These are phyloP conservation scores for Bos javanicus DNA, from an alignment of 2,113 vertebrate genomes.

Conservation along the genomic window DNA sequence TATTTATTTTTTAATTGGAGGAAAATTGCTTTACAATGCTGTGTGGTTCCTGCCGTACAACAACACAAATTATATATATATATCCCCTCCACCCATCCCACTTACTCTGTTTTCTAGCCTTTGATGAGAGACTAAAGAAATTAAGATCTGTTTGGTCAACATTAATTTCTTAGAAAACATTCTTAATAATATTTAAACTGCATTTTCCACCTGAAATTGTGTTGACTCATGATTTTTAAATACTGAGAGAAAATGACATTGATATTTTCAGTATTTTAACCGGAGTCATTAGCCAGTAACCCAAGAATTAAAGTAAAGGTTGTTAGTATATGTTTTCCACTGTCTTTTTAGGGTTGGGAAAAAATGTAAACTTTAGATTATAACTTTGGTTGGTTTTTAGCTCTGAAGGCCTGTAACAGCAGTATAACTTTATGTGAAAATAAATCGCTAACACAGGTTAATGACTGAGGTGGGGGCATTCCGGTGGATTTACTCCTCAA, in stretches of 20 bases:
- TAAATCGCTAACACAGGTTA: not conserved
- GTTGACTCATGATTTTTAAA: conserved; percentile 20
- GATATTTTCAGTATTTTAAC: not conserved
- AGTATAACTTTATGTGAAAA: not conserved
- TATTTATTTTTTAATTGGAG: not conserved
- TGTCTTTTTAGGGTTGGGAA: not conserved
- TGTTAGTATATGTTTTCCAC: not conserved
- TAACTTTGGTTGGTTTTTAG: not conserved
- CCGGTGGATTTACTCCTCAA: not conserved
- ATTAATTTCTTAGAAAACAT: not conserved
- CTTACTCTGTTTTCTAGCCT: not conserved
- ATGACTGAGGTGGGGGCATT: too few species aligned
- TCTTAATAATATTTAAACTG: not conserved
- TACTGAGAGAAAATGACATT: not conserved
- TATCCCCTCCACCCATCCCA: not conserved
- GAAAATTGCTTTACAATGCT: not conserved
- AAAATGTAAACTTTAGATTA: not conserved
- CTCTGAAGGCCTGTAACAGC: not conserved
- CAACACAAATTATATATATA: not conserved
- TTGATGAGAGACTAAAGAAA: not conserved
- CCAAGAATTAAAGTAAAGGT: not conserved
- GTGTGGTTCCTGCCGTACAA: not conserved
- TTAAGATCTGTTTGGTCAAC: not conserved
- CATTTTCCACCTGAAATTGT: not conserved
- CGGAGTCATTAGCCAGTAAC: not conserved